Base-by-base conservation (phyloP, 2,888 invertebrate species). In the Epinotia nisella region DNA sequence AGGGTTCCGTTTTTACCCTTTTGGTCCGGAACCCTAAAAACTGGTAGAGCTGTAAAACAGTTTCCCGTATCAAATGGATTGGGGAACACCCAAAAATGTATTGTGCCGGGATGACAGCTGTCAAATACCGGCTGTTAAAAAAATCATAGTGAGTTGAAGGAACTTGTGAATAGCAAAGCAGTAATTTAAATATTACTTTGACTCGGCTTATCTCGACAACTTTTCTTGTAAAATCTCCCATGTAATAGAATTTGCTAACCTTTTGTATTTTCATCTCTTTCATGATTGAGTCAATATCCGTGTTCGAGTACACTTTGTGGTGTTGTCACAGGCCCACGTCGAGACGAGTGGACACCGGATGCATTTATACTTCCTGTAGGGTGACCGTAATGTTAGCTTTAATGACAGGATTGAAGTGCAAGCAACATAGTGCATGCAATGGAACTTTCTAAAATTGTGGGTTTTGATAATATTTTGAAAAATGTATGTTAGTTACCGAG, bases 321-420 rank as follows among this genome's bases (percentile, higher is more conserved):
- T 66, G 21, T 66, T 53, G 66, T 66, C 55, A 41, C n/a, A 56
- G 10, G 21, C 9, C 15, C 10, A 13, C 45, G 13, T 4, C 45
- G n/a, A 17, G 15, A 41, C 24, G 55, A 66, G 66, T 66, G 55
- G 66, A 39, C 65, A 66, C 66, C 66, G 66, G 66, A 66, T 41
- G 55, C 55, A 66, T 24, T 10, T 39, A 35, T 51, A 55, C 65
- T 56, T 66, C 66, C 65, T 56, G 66, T 66, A 66, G 66, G 66
- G 66, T 66, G 21, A 66, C 66, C 21, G 19, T 53, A 55, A 19
- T 56, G 41, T 55, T 39, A 19, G 29, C 5, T 29, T 66, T 55
- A 66, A 66, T 66, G 55, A 66, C n/a, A 17, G 49, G 41, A 49
- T 39, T 66, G 39, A n/a, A 66, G 55, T 66, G 66, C 55, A 55